phyloP scores from a whole-genome alignment of 2,888 invertebrate species.

The Platycheirus rosarum region DNA sequence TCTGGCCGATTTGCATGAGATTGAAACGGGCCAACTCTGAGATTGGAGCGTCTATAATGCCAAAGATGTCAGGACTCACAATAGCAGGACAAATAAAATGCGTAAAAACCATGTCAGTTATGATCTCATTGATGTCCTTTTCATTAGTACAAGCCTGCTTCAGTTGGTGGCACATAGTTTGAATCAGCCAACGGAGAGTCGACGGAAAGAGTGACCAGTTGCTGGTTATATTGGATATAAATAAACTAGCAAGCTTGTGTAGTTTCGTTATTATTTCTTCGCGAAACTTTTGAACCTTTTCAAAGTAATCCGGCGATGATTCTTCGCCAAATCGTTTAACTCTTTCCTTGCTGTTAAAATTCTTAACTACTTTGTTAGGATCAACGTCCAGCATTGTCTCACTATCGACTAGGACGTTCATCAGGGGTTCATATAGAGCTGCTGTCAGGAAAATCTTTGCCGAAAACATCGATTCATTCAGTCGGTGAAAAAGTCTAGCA shows the following conservation, averaged over 20 bases:
- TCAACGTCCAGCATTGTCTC: constrained; percentile 96
- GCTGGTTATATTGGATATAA: constrained; percentile 91
- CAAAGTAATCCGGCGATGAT: constrained; percentile 88
- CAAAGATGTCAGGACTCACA: constrained; percentile 97
- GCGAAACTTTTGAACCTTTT: constrained; percentile 90
- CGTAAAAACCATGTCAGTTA: constrained; percentile 96
- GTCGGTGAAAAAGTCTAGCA: constrained; percentile 91
- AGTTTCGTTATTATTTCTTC: constrained; percentile 91
- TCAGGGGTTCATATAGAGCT: constrained; percentile 94
- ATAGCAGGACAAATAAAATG: constrained; percentile 98
- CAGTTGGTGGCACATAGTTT: constrained; percentile 90
- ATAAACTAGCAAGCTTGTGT: constrained; percentile 90
- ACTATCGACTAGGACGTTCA: constrained; percentile 94
- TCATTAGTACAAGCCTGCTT: constrained; percentile 83
- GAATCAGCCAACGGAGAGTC: constrained; percentile 94
- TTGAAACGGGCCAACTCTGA: constrained; percentile 95
- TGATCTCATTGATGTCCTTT: constrained; percentile 85
- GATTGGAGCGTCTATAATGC: constrained; percentile 95
- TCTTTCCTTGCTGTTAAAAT: constrained; percentile 78
- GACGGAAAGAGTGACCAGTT: constrained; percentile 96
- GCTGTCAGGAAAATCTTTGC: constrained; percentile 96
- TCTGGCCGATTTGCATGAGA: constrained; percentile 94
- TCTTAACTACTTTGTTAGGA: constrained; percentile 88
- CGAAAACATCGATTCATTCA: constrained; percentile 94
- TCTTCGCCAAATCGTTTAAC: constrained; percentile 90